phyloP scores from a whole-genome alignment of 2,113 vertebrate genomes.

The Pelmatolapia mariae region DNA sequence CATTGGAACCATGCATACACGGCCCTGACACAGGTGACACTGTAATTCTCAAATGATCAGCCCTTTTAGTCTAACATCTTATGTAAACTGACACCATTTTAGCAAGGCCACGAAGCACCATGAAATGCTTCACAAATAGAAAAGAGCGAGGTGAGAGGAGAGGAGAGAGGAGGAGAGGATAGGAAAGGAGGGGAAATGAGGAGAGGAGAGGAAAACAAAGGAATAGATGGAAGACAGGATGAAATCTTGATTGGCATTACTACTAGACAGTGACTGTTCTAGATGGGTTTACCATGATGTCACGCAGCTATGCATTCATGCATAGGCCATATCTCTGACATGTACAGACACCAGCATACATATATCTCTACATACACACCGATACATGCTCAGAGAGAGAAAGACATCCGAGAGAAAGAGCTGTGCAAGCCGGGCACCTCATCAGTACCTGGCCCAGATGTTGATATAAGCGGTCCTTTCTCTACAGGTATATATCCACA shows the following conservation, averaged over 20 bases:
- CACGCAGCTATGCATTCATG: constrained; percentile 1
- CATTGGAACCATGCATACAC: not conserved
- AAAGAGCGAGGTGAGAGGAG: not conserved
- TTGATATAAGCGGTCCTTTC: constrained; percentile 22
- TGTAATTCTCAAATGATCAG: not conserved
- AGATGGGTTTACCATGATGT: not conserved
- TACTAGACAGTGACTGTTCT: not conserved
- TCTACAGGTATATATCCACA: constrained; percentile 60
- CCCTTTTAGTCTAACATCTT: constrained; percentile 10
- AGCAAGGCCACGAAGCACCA: constrained; percentile 1
- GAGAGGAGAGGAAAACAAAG: not conserved
- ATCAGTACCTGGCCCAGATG: constrained; percentile 56
- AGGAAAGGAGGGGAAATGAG: not conserved
- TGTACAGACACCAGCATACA: constrained; percentile 11
- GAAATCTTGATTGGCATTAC: constrained; percentile 8
- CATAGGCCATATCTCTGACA: constrained; percentile 20
- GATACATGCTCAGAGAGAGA: not conserved
- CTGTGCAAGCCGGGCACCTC: constrained; percentile 50
- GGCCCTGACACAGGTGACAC: not conserved
- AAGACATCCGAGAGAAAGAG: constrained; percentile 6
- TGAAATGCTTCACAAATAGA: not conserved
- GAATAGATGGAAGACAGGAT: not conserved
- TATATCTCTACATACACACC: constrained; percentile 23
- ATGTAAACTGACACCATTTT: constrained; percentile 58
- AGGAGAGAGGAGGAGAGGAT: not conserved